phyloP scores from a whole-genome alignment of 2,888 invertebrate species.

The Polymixis lichenea region DNA sequence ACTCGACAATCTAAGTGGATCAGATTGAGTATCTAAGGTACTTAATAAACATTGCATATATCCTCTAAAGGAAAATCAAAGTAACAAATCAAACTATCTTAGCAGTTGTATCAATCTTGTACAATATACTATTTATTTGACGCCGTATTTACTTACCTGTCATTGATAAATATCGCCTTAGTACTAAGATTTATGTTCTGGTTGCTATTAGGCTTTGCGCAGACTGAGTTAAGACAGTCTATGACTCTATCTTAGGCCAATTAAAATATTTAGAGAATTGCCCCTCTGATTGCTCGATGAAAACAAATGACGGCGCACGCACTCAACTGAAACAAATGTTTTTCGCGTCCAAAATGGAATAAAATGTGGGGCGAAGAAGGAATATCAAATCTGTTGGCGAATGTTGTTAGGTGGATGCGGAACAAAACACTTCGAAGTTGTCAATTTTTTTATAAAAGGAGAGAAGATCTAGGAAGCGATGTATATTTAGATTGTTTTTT shows the following conservation, averaged over 20 bases:
- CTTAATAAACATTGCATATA: constrained; percentile 55
- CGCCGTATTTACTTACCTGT: constrained; percentile 45
- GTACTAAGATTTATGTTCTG: constrained; percentile 45
- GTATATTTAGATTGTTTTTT: too few relatives aligned
- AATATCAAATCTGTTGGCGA: background rate
- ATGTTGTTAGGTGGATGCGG: background rate
- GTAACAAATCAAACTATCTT: constrained; percentile 48
- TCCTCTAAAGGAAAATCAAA: constrained; percentile 36
- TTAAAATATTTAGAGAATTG: too few relatives aligned
- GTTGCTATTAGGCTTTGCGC: constrained; percentile 7
- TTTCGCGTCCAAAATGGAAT: background rate
- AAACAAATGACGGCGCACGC: background rate
- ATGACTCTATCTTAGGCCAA: too few relatives aligned
- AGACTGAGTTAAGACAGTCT: background rate
- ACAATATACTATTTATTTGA: constrained; percentile 42
- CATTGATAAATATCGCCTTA: constrained; percentile 49
- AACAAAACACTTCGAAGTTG: background rate
- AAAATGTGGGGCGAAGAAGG: background rate
- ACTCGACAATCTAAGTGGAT: background rate
- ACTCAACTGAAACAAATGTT: background rate
- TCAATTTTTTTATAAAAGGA: background rate
- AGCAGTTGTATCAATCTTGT: constrained; percentile 54
- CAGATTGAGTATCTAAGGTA: constrained; percentile 16
- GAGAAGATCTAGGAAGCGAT: background rate
- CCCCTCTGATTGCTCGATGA: background rate